A percentile compares a stretch with the other conserved stretches of the same genome.
phyloP scores from a whole-genome alignment of 2,888 invertebrate genomes.

The Caenorhabditis drosophilae region DNA sequence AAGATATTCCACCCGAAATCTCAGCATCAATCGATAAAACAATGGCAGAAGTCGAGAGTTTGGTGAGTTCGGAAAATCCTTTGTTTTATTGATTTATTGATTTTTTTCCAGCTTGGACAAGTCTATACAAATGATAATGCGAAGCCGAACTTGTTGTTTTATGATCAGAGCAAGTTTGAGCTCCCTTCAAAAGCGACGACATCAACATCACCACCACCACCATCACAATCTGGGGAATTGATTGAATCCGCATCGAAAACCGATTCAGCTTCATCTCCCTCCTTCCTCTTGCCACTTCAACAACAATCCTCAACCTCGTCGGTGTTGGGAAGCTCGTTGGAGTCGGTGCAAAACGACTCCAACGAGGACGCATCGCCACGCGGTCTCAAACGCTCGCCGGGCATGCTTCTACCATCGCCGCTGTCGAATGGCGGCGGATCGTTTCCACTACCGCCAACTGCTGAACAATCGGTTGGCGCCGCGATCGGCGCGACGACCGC shows the following conservation, averaged over 20 bases:
- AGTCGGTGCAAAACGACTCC: constrained; percentile 24
- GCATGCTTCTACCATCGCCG: constrained; percentile 65
- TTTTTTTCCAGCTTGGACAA: no score
- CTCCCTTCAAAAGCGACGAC: constrained; percentile 4
- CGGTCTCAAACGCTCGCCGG: constrained; percentile 68
- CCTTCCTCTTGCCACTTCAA: constrained; percentile 35
- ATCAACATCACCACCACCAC: no score
- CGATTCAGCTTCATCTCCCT: constrained; percentile 25
- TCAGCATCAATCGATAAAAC: constrained; percentile 48
- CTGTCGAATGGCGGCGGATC: constrained; percentile 10
- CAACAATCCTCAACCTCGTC: constrained; percentile 6
- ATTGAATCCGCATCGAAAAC: constrained; percentile 8
- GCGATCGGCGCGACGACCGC: constrained; percentile 30
- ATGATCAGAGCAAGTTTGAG: constrained; percentile 30
- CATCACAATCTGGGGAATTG: constrained; percentile 10
- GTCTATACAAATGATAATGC: constrained; percentile 50
- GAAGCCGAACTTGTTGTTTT: constrained; percentile 52
- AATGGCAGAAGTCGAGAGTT: constrained; percentile 44
- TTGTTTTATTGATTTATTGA: no score
- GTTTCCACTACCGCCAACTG: constrained; percentile 30
- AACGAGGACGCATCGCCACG: constrained; percentile 31
- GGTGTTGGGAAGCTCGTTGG: constrained; percentile 33
- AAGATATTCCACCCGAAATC: constrained; percentile 35
- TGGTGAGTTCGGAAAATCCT: no score
- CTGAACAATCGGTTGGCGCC: constrained; percentile 23